phyloP scores from a whole-genome alignment of 2,888 invertebrate genomes.

The Lasius fuliginosus region DNA sequence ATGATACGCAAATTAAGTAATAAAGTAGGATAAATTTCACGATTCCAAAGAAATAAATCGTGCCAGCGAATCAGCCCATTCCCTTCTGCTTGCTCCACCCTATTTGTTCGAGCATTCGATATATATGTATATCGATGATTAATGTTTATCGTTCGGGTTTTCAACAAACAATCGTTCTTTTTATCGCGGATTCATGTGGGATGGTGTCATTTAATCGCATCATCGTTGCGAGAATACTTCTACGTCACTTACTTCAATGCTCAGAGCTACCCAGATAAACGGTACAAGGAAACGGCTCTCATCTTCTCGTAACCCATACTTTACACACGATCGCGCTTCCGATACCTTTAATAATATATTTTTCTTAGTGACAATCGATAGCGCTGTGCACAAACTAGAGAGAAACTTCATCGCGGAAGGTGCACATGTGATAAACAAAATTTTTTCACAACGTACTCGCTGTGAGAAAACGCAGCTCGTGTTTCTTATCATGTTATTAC shows the following conservation, averaged over 20 bases:
- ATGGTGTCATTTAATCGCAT: constrained; percentile 24
- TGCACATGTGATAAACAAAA: constrained; percentile 38
- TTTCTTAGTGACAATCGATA: constrained; percentile 57
- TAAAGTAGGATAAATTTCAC: constrained; percentile 21
- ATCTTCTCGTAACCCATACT: constrained; percentile 3
- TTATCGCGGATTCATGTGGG: constrained; percentile 17
- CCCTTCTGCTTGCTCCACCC: constrained; percentile 20
- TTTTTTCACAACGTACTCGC: constrained; percentile 8
- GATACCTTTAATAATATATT: constrained; percentile 41
- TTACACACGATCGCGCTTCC: constrained; percentile 34
- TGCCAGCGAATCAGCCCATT: constrained; percentile 9
- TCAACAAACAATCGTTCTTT: constrained; percentile 42
- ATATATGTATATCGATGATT: constrained; percentile 46
- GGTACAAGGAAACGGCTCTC: constrained; percentile 22
- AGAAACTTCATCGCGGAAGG: constrained; percentile 49
- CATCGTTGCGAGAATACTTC: constrained; percentile 27
- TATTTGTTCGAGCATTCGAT: constrained; percentile 19
- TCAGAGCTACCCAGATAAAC: constrained; percentile 13
- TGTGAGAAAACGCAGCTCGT: constrained; percentile 1
- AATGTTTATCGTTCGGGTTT: constrained; percentile 38
- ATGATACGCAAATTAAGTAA: background rate
- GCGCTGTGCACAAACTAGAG: constrained; percentile 57
- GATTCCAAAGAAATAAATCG: constrained; percentile 23
- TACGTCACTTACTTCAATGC: background rate
- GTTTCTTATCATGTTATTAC: background rate